Percentiles rank a stretch among this genome's conserved stretches.
Conservation (phyloP, 2,797 vertebrate species). For the Leuciscus waleckii region DNA sequence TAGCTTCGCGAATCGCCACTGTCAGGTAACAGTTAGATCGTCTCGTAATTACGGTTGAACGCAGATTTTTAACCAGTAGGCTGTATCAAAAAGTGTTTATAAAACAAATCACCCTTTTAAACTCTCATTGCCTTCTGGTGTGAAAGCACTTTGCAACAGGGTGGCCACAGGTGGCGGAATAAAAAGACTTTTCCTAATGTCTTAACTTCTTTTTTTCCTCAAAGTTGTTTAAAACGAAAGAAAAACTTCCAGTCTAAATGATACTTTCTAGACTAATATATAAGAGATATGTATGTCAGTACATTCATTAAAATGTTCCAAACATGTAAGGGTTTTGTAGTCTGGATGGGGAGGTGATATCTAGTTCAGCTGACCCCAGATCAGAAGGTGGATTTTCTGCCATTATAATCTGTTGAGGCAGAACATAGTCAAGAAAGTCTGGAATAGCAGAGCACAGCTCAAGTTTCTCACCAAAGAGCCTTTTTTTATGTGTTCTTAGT, state of each 20-base stretch:
- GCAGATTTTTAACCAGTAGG: too few relatives aligned
- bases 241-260: not conserved
- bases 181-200: not conserved
- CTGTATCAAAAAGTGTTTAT: too few relatives aligned
- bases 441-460: not conserved
- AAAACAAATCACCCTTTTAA: too few relatives aligned
- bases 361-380: not conserved
- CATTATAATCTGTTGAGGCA: not conserved
- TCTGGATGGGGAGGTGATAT: not conserved
- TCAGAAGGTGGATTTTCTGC: not conserved
- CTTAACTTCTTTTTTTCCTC: not conserved
- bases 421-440: not conserved
- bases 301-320: not conserved
- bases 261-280: not conserved
- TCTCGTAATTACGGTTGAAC: too few relatives aligned
- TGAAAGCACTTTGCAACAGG: not conserved
- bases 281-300: not conserved
- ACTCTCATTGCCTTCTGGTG: not conserved
- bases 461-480: not conserved
- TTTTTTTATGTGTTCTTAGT: not conserved
- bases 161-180: conserved; percentile 20
- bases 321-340: not conserved
- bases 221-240: not conserved
- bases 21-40: too few relatives aligned
- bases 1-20: too few relatives aligned